These are phyloP conservation scores for Synanthedon myopaeformis DNA, from an alignment of 2,888 invertebrate genomes.

Conservation along the genomic window DNA sequence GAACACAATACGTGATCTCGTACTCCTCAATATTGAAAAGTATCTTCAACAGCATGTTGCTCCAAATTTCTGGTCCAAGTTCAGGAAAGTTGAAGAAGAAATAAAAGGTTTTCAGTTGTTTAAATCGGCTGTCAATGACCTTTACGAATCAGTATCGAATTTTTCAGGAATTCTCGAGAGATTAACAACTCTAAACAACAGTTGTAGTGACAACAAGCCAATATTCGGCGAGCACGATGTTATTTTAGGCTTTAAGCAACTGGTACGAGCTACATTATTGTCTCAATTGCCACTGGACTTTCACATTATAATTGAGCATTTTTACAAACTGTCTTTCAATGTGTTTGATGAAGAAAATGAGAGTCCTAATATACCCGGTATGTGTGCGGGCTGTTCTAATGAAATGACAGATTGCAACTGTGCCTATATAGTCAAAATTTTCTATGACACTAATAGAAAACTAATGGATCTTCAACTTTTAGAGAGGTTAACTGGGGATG, in stretches of 20 bases:
- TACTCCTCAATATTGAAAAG: constrained; percentile 65
- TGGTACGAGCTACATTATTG: constrained; percentile 74
- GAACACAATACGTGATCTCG: constrained; percentile 49
- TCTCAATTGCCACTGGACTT: constrained; percentile 79
- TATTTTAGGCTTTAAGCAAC: constrained; percentile 72
- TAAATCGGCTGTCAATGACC: constrained; percentile 74
- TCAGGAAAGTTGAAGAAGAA: constrained; percentile 62
- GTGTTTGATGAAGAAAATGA: constrained; percentile 72
- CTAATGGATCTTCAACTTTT: constrained; percentile 82
- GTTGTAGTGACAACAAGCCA: constrained; percentile 48
- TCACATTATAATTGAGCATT: constrained; percentile 76
- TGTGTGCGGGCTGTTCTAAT: constrained; percentile 80
- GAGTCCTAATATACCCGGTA: constrained; percentile 64
- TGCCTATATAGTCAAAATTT: constrained; percentile 75
- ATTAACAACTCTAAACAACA: constrained; percentile 63
- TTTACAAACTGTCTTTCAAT: constrained; percentile 83
- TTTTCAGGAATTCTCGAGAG: constrained; percentile 68
- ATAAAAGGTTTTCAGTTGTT: constrained; percentile 74
- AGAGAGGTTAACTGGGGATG: constrained; percentile 87
- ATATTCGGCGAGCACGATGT: constrained; percentile 69
- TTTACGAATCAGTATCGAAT: constrained; percentile 68
- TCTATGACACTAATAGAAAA: constrained; percentile 82
- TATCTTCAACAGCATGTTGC: constrained; percentile 71
- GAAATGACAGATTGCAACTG: constrained; percentile 72
- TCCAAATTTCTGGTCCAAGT: constrained; percentile 76